These are phyloP conservation scores for Vulpes vulpes DNA, from an alignment of 2,113 vertebrate genomes.

Conservation along the genomic window DNA sequence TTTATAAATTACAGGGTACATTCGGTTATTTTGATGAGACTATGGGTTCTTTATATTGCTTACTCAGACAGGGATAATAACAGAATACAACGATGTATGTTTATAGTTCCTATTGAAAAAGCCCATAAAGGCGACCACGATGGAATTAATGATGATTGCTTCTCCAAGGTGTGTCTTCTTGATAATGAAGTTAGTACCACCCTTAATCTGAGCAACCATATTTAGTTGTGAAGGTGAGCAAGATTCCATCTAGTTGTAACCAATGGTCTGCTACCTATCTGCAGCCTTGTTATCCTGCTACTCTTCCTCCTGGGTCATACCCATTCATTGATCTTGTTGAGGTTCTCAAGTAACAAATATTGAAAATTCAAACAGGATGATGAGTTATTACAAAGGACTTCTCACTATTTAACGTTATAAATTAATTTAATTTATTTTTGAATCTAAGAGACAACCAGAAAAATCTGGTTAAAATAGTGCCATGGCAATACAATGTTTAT, in stretches of 20 bases:
- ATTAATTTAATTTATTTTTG: not conserved
- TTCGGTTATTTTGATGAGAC: conserved; percentile 74
- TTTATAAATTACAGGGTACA: conserved; percentile 72
- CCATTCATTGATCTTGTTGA: not conserved
- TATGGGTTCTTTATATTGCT: conserved; percentile 69
- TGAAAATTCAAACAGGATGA: not conserved
- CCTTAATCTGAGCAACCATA: not conserved
- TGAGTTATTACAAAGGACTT: not conserved
- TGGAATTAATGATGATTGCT: conserved; percentile 34
- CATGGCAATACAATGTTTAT: not conserved
- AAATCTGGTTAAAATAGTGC: not conserved
- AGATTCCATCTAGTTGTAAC: not conserved
- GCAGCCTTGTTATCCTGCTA: not conserved
- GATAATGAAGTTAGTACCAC: not conserved
- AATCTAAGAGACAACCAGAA: not conserved
- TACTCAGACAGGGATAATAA: conserved; percentile 71
- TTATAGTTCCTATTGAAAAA: conserved; percentile 67
- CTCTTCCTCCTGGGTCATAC: not conserved
- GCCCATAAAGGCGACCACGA: not conserved
- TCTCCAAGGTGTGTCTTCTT: not conserved
- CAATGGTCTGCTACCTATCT: not conserved
- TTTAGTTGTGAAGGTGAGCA: not conserved
- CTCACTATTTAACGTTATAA: conserved; percentile 12
- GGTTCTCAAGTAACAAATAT: conserved; percentile 25
- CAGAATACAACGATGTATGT: conserved; percentile 52